Evolutionary conservation across 2,888 invertebrate species (phyloP).

Genomic region (Thera britannica): DNA sequence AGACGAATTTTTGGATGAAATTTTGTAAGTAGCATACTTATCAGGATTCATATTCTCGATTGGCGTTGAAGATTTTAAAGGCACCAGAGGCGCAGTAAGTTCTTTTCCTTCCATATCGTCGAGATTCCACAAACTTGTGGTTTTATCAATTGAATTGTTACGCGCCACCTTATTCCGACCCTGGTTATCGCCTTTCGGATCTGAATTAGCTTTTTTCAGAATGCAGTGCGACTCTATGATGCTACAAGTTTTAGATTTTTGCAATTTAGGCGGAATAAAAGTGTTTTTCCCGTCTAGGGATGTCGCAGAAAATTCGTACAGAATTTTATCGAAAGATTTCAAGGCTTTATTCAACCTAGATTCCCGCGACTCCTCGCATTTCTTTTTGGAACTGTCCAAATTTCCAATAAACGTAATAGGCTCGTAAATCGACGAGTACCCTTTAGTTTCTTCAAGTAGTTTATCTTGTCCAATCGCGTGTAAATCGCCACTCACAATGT

Average conservation of each 20-base stretch:
- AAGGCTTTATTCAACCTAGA: slow-evolving; percentile 77
- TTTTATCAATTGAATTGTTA: slow-evolving; percentile 81
- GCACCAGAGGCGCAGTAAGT: slow-evolving; percentile 71
- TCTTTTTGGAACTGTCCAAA: slow-evolving; percentile 15
- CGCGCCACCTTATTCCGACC: slow-evolving; percentile 69
- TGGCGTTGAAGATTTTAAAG: slow-evolving; percentile 59
- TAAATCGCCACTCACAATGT: slow-evolving; percentile 58
- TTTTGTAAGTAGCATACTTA: slow-evolving; percentile 82
- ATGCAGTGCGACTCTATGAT: slow-evolving; percentile 89
- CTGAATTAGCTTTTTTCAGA: slow-evolving; percentile 84
- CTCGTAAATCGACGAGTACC: slow-evolving; percentile 78
- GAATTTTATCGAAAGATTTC: slow-evolving; percentile 80
- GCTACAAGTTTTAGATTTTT: slow-evolving; percentile 89
- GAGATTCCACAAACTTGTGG: slow-evolving; percentile 85
- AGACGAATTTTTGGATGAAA: slow-evolving; percentile 72
- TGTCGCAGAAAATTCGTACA: slow-evolving; percentile 73
- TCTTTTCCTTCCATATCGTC: slow-evolving; percentile 84
- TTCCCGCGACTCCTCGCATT: slow-evolving; percentile 52
- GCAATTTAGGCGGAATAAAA: slow-evolving; percentile 84
- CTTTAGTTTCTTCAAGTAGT: slow-evolving; percentile 74
- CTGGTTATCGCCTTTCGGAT: slow-evolving; percentile 68
- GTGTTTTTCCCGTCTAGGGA: slow-evolving; percentile 55
- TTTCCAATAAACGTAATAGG: slow-evolving; percentile 76
- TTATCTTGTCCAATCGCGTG: slow-evolving; percentile 54
- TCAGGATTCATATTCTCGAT: slow-evolving; percentile 76